Evolutionary conservation across 2,797 vertebrate genomes (phyloP).

Genomic region (Miichthys miiuy): DNA sequence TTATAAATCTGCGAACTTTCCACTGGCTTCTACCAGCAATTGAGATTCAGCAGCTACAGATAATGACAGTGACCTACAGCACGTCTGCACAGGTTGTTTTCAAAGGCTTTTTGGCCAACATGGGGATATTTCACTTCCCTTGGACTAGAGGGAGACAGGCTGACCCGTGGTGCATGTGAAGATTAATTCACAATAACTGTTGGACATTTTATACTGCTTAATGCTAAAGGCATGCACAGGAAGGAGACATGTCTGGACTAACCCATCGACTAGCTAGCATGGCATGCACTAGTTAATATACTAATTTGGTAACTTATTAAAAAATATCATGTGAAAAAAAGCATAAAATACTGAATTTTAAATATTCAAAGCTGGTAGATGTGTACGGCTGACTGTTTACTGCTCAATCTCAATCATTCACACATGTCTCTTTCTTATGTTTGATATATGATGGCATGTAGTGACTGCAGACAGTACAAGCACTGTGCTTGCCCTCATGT

Average conservation of each 20-base stretch:
- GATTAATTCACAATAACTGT: slow-evolving; percentile 25
- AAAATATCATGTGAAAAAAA: neutral
- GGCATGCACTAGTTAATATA: neutral
- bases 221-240: slow-evolving; percentile 16
- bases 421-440: slow-evolving; percentile 23
- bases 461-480: slow-evolving; percentile 50
- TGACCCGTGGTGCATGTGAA: slow-evolving; percentile 10
- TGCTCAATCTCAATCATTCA: slow-evolving; percentile 8
- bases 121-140: slow-evolving; percentile 28
- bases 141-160: slow-evolving; percentile 4
- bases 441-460: slow-evolving; percentile 27
- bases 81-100: slow-evolving; percentile 39
- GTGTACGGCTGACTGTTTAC: neutral
- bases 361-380: neutral
- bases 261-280: neutral
- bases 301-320: neutral
- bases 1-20: slow-evolving; percentile 27
- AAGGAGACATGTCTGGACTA: neutral
- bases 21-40: slow-evolving; percentile 15
- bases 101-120: slow-evolving; percentile 27
- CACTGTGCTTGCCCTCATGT: slow-evolving; percentile 23
- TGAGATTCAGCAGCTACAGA: slow-evolving; percentile 39
- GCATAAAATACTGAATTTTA: neutral
- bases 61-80: slow-evolving; percentile 52
- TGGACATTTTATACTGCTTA: slow-evolving; percentile 22